A percentile compares a stretch with the other conserved stretches of the same genome.
These are phyloP conservation scores for Emberiza fucata DNA, from an alignment of 2,113 vertebrate species.

Conservation along the genomic window DNA sequence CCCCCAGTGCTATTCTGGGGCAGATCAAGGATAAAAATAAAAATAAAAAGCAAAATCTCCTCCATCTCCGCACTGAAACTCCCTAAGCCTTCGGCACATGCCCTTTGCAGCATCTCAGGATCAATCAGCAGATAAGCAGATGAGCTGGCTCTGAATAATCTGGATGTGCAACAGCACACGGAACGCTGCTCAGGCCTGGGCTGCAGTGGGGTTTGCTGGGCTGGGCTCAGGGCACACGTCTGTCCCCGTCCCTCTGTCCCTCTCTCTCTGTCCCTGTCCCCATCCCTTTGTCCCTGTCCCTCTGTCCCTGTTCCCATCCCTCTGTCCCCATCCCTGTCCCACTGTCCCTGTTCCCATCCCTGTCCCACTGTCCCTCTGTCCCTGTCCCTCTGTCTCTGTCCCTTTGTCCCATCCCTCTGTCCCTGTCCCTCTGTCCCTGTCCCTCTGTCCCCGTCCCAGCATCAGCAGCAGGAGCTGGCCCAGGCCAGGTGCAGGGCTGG, in stretches of 20 bases:
- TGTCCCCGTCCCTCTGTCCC: not conserved
- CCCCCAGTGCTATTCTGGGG: not conserved
- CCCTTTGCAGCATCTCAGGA: not conserved
- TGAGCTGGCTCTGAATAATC: not conserved
- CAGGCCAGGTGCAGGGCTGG: not conserved
- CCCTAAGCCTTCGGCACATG: not conserved
- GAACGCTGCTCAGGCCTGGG: not conserved
- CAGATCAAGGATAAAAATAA: not conserved
- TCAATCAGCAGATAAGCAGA: constrained; percentile 21
- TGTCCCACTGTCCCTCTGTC: not conserved
- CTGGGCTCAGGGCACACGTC: not conserved
- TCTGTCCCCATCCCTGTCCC: not conserved
- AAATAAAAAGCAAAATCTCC: not conserved
- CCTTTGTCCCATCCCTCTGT: too few relatives aligned
- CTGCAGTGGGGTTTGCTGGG: not conserved
- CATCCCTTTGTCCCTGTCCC: not conserved
- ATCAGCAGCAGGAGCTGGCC: not conserved
- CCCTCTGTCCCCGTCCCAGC: not conserved
- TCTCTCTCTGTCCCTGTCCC: not conserved
- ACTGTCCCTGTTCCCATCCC: not conserved
- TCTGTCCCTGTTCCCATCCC: not conserved
- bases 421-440: not conserved
- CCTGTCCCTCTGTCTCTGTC: not conserved
- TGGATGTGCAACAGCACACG: not conserved
- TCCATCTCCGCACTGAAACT: not conserved